Evolutionary conservation across 2,113 vertebrate genomes (phyloP).

Genomic region (Hydrochoerus hydrochaeris): DNA sequence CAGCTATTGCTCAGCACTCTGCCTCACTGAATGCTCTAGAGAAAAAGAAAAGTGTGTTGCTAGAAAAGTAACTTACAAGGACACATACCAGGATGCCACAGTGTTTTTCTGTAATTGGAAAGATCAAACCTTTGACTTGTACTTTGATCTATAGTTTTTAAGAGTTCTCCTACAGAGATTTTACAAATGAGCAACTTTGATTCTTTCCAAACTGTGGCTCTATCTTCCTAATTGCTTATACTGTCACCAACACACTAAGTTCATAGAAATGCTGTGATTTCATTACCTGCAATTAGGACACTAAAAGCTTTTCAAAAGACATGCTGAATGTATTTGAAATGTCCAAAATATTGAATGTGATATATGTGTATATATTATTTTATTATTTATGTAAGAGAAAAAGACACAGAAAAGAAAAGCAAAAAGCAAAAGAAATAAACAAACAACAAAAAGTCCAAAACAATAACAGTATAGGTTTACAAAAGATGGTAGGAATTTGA

Average conservation of each 20-base stretch:
- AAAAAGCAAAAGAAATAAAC: no score
- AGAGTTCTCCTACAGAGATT: slow-evolving; percentile 32
- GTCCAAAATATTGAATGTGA: background rate
- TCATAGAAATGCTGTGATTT: background rate
- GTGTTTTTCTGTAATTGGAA: slow-evolving; percentile 62
- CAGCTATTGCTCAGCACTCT: background rate
- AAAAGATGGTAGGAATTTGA: no score
- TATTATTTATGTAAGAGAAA: background rate
- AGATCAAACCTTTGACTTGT: slow-evolving; percentile 24
- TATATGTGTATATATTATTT: background rate
- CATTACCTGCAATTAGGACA: background rate
- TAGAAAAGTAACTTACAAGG: slow-evolving; percentile 54
- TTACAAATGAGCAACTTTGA: slow-evolving; percentile 50
- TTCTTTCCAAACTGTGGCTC: slow-evolving; percentile 9
- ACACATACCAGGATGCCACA: background rate
- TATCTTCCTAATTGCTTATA: background rate
- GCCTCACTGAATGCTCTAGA: background rate
- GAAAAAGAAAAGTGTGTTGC: background rate
- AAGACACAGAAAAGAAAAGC: no score
- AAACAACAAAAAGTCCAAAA: no score
- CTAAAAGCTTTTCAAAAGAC: background rate
- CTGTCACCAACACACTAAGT: background rate
- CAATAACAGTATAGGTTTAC: no score
- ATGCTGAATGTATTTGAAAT: background rate
- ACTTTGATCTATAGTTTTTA: slow-evolving; percentile 54